Conservation (phyloP, 2,113 vertebrate species). For the Xiphophorus hellerii region DNA sequence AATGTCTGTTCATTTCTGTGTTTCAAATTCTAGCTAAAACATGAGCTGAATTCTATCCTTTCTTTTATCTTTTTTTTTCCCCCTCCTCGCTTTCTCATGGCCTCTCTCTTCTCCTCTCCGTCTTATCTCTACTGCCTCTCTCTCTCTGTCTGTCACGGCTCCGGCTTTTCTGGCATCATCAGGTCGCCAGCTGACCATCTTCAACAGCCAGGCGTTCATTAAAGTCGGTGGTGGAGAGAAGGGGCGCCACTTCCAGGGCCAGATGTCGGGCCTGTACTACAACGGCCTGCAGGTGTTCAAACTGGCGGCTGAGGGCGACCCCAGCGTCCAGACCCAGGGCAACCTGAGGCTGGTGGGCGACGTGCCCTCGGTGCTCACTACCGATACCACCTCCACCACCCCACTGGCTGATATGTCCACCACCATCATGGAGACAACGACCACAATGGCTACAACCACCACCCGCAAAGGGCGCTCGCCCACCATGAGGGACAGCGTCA, state of each 20-base stretch:
- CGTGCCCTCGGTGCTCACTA: constrained; percentile 89
- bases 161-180: constrained; percentile 10
- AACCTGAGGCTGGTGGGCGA: constrained; percentile 93
- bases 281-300: constrained; percentile 94
- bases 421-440: constrained; percentile 95
- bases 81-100: constrained; percentile 7
- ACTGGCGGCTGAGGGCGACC: constrained; percentile 91
- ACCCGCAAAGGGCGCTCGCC: constrained; percentile 90
- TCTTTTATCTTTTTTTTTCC: constrained; percentile 17
- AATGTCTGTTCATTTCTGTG: constrained; percentile 30
- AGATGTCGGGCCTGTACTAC: constrained; percentile 95
- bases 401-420: constrained; percentile 92
- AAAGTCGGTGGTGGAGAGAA: constrained; percentile 92
- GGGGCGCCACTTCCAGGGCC: constrained; percentile 92
- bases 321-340: constrained; percentile 89
- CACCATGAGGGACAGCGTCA: constrained; percentile 91
- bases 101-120: constrained; percentile 10
- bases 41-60: constrained; percentile 52
- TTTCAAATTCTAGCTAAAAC: constrained; percentile 21
- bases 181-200: constrained; percentile 96
- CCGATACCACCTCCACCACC: constrained; percentile 91
- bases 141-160: constrained; percentile 14
- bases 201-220: constrained; percentile 95
- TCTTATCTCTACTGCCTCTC: neutral
- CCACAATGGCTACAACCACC: constrained; percentile 94